These are phyloP conservation scores for Trileptium ribeirensis DNA, from an alignment of 2,888 invertebrate species.

Conservation along the genomic window DNA sequence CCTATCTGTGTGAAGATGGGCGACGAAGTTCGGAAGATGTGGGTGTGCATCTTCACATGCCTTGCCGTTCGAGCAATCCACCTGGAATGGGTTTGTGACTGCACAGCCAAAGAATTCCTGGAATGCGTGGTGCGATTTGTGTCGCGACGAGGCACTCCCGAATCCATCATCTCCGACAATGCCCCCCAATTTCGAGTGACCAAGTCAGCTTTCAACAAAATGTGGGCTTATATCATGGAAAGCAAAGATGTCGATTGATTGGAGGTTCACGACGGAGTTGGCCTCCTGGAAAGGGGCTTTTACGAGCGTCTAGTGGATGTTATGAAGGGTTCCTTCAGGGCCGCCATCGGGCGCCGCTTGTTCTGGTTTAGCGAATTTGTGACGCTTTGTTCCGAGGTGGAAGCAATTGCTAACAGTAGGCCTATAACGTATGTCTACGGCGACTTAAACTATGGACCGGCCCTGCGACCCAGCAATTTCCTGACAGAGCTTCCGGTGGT, in stretches of 20 bases:
- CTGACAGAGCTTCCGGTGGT: too few species aligned
- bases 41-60: too few species aligned
- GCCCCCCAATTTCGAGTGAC: constrained; percentile 51
- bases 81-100: constrained; percentile 27
- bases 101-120: constrained; percentile 46
- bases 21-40: constrained; percentile 35
- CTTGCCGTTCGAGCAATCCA: constrained; percentile 17
- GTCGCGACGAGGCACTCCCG: constrained; percentile 45
- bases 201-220: constrained; percentile 42
- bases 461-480: background rate
- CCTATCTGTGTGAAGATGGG: background rate
- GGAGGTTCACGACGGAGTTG: constrained; percentile 51
- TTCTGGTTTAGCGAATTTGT: background rate
- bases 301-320: constrained; percentile 53
- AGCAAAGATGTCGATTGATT: constrained; percentile 31
- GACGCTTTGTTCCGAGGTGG: background rate
- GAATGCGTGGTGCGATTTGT: constrained; percentile 47
- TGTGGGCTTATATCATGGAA: constrained; percentile 17
- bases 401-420: background rate
- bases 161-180: constrained; percentile 50
- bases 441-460: background rate
- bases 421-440: too few species aligned
- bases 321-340: constrained; percentile 42
- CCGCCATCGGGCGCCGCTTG: background rate
- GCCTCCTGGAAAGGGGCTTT: constrained; percentile 55